Percentiles rank a stretch among this genome's conserved stretches.
Evolutionary conservation across 2,113 vertebrate species (phyloP).

Genomic region (Phrynosoma platyrhinos): DNA sequence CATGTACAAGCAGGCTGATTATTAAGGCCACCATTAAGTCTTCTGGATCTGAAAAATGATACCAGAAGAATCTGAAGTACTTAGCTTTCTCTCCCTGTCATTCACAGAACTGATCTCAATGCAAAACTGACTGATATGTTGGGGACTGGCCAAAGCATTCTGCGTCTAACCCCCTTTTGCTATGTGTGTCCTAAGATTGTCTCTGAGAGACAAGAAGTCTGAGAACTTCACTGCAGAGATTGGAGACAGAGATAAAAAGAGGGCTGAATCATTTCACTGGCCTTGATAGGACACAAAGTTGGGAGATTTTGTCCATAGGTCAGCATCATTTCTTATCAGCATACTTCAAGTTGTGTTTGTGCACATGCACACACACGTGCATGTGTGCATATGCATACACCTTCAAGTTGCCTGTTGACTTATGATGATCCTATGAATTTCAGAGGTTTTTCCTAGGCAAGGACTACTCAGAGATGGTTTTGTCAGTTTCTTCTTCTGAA

Average conservation of each 20-base stretch:
- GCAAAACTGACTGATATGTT: background rate
- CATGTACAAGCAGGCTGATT: background rate
- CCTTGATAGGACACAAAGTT: background rate
- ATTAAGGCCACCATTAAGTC: background rate
- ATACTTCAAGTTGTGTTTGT: background rate
- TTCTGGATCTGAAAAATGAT: background rate
- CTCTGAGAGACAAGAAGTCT: background rate
- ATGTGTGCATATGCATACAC: too few relatives aligned
- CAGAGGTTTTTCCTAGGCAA: too few relatives aligned
- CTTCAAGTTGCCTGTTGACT: too few relatives aligned
- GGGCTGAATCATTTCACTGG: background rate
- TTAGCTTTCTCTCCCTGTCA: background rate
- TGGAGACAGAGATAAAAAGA: background rate
- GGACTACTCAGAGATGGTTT: too few relatives aligned
- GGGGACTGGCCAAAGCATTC: rapidly evolving
- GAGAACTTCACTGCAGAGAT: background rate
- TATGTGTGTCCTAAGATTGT: background rate
- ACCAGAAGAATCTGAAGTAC: background rate
- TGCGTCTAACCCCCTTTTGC: background rate
- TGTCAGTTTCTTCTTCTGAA: too few relatives aligned
- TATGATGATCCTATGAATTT: too few relatives aligned
- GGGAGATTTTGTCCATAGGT: rapidly evolving
- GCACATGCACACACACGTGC: too few relatives aligned
- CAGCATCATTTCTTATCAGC: background rate
- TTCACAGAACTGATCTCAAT: background rate